A percentile compares a stretch with the other conserved stretches of the same genome.
Conservation (phyloP, 64 coral and sea anemone species). For the Stichodactyla mertensii region DNA sequence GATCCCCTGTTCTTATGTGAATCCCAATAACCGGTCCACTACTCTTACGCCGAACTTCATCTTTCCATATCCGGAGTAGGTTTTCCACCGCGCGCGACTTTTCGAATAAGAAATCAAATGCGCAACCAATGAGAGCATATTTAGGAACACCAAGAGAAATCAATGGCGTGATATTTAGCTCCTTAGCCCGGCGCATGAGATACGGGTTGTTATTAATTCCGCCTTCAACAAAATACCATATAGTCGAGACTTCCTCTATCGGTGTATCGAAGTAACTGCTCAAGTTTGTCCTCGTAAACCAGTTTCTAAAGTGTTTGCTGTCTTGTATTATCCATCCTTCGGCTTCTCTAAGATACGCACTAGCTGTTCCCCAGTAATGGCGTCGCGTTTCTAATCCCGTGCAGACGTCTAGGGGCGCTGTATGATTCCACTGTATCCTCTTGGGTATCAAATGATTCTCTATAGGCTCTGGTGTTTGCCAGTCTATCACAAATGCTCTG, state of each 20-base stretch:
- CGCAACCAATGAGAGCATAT: slow-evolving; percentile 70
- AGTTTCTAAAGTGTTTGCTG: slow-evolving; percentile 46
- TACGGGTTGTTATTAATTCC: slow-evolving; percentile 50
- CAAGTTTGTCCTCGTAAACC: slow-evolving; percentile 69
- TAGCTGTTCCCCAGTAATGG: slow-evolving; percentile 56
- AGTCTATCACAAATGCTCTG: slow-evolving; percentile 58
- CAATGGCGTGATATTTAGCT: slow-evolving; percentile 49
- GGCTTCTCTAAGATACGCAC: slow-evolving; percentile 32
- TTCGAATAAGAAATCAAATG: slow-evolving; percentile 75
- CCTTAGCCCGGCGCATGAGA: slow-evolving; percentile 58
- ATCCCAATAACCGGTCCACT: slow-evolving; percentile 63
- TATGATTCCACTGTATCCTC: slow-evolving; percentile 49
- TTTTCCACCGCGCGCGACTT: slow-evolving; percentile 41
- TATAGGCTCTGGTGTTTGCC: slow-evolving; percentile 56
- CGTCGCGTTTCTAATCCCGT: slow-evolving; percentile 27
- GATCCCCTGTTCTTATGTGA: slow-evolving; percentile 73
- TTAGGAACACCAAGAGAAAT: slow-evolving; percentile 40
- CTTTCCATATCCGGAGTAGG: slow-evolving; percentile 27
- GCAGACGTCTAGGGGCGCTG: slow-evolving; percentile 32
- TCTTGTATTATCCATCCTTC: slow-evolving; percentile 59
- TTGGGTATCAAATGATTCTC: slow-evolving; percentile 41
- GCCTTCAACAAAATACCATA: slow-evolving; percentile 86
- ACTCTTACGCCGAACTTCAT: not conserved
- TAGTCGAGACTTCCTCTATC: slow-evolving; percentile 65
- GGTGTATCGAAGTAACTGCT: slow-evolving; percentile 55